These are phyloP conservation scores for Halichondria panicea DNA, from an alignment of 37 sponge, comb jelly and placozoan species.

Conservation along the genomic window DNA sequence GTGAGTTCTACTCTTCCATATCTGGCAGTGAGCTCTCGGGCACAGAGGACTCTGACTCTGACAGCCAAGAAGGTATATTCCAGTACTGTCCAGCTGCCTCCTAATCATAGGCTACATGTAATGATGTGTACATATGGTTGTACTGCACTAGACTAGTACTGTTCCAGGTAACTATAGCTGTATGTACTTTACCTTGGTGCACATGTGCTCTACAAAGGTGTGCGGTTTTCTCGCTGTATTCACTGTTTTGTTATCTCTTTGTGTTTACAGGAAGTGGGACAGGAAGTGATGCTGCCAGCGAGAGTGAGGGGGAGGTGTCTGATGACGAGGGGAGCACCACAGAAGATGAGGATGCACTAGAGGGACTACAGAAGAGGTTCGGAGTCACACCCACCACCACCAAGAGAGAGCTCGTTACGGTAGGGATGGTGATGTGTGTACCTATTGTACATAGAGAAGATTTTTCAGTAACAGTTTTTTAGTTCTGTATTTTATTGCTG, in stretches of 20 bases:
- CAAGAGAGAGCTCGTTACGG: background rate
- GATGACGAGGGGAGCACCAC: slow-evolving; percentile 41
- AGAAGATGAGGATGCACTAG: slow-evolving; percentile 55
- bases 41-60: slow-evolving; percentile 54
- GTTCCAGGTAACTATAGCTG: no score
- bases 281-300: slow-evolving; percentile 17
- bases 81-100: background rate
- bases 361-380: slow-evolving; percentile 61
- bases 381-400: background rate
- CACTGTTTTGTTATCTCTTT: background rate
- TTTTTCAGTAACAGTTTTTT: background rate
- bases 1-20: slow-evolving; percentile 67
- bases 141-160: no score
- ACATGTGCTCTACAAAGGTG: no score
- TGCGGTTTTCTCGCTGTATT: background rate
- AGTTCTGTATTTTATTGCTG: no score
- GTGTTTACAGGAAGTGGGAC: slow-evolving; percentile 16
- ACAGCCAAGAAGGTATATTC: slow-evolving; percentile 19
- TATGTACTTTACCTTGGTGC: no score
- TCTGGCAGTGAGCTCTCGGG: slow-evolving; percentile 70
- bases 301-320: slow-evolving; percentile 42
- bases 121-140: background rate
- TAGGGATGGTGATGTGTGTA: background rate
- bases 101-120: background rate
- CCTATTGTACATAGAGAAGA: no score